Percentiles rank a stretch among this genome's conserved stretches.
These are phyloP conservation scores for Sisyra terminalis DNA, from an alignment of 2,888 invertebrate genomes.

Conservation along the genomic window DNA sequence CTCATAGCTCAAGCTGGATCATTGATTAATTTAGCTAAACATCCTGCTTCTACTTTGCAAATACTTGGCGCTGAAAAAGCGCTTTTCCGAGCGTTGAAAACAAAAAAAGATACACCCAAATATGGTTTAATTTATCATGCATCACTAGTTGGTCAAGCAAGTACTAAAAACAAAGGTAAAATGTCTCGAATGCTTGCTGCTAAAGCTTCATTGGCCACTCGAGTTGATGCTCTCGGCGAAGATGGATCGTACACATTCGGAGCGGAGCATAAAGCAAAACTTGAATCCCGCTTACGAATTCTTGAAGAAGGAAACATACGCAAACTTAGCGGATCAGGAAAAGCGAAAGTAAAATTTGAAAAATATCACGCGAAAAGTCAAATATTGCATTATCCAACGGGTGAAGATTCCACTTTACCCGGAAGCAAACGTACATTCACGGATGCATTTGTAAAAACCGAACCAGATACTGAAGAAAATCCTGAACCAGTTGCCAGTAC, in stretches of 20 bases:
- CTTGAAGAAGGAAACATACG: conserved; percentile 75
- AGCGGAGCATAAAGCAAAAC: conserved; percentile 72
- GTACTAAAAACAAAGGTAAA: conserved; percentile 82
- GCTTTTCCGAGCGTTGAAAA: conserved; percentile 89
- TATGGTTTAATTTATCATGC: conserved; percentile 98
- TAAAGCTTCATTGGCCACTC: conserved; percentile 81
- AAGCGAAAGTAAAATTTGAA: conserved; percentile 77
- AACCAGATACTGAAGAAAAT: conserved; percentile 15
- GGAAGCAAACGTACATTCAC: conserved; percentile 40
- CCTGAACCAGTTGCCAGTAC: conserved; percentile 12
- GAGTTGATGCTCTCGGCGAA: conserved; percentile 94
- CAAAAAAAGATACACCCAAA: conserved; percentile 95
- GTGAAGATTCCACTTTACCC: conserved; percentile 67
- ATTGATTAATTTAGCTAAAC: conserved; percentile 88
- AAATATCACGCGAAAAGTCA: conserved; percentile 84
- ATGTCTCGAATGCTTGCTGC: conserved; percentile 94
- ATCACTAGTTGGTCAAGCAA: conserved; percentile 77
- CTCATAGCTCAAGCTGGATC: conserved; percentile 97
- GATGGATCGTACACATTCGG: conserved; percentile 71
- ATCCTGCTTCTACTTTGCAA: conserved; percentile 95
- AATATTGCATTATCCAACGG: conserved; percentile 60
- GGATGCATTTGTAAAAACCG: conserved; percentile 24
- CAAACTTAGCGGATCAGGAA: conserved; percentile 76
- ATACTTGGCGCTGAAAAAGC: conserved; percentile 98
- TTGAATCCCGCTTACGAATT: conserved; percentile 63